A percentile compares a stretch with the other conserved stretches of the same genome.
Evolutionary conservation across 2,797 vertebrate genomes (phyloP).

Genomic region (Neosalanx taihuensis): DNA sequence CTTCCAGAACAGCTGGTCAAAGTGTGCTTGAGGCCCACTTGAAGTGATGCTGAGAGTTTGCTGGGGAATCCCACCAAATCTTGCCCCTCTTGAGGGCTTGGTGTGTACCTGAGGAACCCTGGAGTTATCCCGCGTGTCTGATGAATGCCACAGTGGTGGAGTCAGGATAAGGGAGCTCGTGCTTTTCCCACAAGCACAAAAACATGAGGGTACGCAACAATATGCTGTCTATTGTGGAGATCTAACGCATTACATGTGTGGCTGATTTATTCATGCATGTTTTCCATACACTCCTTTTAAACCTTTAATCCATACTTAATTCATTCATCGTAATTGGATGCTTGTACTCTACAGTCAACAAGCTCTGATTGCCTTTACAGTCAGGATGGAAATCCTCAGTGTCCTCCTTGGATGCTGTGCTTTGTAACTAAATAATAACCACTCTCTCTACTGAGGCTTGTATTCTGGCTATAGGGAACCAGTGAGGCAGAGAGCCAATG

Average conservation of each 20-base stretch:
- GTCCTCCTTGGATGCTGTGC: background rate
- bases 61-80: background rate
- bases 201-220: too few species aligned
- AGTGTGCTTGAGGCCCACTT: too few species aligned
- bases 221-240: too few species aligned
- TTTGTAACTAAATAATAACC: constrained; percentile 25
- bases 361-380: background rate
- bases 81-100: background rate
- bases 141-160: constrained; percentile 3
- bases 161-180: background rate
- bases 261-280: background rate
- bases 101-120: background rate
- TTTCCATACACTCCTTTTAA: background rate
- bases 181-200: too few species aligned
- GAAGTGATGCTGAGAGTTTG: too few species aligned
- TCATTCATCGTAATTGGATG: constrained; percentile 16
- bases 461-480: background rate
- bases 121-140: background rate
- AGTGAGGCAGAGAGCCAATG: background rate
- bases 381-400: background rate
- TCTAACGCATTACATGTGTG: too few species aligned
- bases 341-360: constrained; percentile 8
- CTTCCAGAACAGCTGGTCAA: too few species aligned
- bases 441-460: background rate
- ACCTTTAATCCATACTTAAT: constrained; percentile 3